Conservation (phyloP, 2,888 invertebrate species). For the Tholera decimalis region DNA sequence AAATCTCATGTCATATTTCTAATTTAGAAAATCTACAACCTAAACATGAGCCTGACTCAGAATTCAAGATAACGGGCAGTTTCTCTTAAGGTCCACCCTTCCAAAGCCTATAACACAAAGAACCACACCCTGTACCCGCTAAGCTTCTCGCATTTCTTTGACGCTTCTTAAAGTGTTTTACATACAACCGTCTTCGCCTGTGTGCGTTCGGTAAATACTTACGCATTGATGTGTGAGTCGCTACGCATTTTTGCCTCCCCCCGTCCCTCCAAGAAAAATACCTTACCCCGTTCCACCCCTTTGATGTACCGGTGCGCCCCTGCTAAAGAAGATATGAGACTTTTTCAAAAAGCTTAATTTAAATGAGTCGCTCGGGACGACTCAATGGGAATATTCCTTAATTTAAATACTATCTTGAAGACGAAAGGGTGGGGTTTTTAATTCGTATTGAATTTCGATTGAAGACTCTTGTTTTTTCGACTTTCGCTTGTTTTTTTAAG, state of each 20-base stretch:
- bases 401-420: constrained; percentile 89
- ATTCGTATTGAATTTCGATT: constrained; percentile 91
- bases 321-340: constrained; percentile 91
- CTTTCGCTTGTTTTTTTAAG: constrained; percentile 62
- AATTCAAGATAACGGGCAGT: constrained; percentile 11
- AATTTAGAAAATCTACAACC: neutral
- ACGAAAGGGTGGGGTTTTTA: constrained; percentile 83
- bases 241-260: constrained; percentile 90
- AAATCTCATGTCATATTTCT: too few relatives aligned
- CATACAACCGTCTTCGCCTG: constrained; percentile 84
- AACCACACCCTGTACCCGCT: constrained; percentile 82
- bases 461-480: constrained; percentile 72
- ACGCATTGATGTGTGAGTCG: constrained; percentile 89
- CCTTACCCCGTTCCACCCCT: constrained; percentile 86
- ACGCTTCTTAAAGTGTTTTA: constrained; percentile 91
- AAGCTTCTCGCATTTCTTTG: constrained; percentile 91
- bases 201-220: constrained; percentile 88
- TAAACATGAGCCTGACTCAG: neutral
- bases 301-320: constrained; percentile 89
- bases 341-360: constrained; percentile 91
- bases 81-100: constrained; percentile 32
- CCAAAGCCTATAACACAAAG: constrained; percentile 35
- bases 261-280: constrained; percentile 83
- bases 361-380: constrained; percentile 88
- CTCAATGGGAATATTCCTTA: constrained; percentile 90